These are phyloP conservation scores for Hyperopisus bebe DNA, from an alignment of 2,113 vertebrate species.

Conservation along the genomic window DNA sequence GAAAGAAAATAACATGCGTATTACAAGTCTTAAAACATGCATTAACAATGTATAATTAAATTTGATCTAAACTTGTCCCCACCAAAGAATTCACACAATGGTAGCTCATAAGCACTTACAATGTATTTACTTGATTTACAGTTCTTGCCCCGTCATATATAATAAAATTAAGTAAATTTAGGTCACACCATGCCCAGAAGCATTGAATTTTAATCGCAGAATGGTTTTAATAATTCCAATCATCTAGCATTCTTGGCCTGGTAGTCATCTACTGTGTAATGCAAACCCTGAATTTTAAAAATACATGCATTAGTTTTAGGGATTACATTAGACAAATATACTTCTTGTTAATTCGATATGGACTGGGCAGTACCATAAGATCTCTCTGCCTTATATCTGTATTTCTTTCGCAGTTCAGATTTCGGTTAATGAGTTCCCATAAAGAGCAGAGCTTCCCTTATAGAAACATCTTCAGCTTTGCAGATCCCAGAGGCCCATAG, in stretches of 20 bases:
- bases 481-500: not conserved
- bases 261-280: not conserved
- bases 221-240: slow-evolving; percentile 28
- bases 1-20: slow-evolving; percentile 16
- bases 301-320: not conserved
- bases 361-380: not conserved
- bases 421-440: not conserved
- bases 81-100: slow-evolving; percentile 27
- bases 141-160: slow-evolving; percentile 21
- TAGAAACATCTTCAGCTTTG: not conserved
- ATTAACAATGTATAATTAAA: slow-evolving; percentile 35
- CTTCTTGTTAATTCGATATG: not conserved
- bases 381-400: not conserved
- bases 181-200: slow-evolving; percentile 38
- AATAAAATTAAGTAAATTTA: slow-evolving; percentile 31
- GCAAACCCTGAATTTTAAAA: not conserved
- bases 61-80: slow-evolving; percentile 17
- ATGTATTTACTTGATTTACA: slow-evolving; percentile 34
- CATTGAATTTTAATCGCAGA: slow-evolving; percentile 27
- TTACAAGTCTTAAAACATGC: slow-evolving; percentile 27
- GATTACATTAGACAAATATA: not conserved
- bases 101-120: slow-evolving; percentile 30
- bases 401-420: not conserved
- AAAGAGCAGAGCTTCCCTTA: not conserved
- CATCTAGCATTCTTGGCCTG: not conserved